Evolutionary conservation across 2,797 vertebrate species (phyloP), one percentile per base, ranked within the genome.

Genomic region (Denticeps clupeoides): DNA sequence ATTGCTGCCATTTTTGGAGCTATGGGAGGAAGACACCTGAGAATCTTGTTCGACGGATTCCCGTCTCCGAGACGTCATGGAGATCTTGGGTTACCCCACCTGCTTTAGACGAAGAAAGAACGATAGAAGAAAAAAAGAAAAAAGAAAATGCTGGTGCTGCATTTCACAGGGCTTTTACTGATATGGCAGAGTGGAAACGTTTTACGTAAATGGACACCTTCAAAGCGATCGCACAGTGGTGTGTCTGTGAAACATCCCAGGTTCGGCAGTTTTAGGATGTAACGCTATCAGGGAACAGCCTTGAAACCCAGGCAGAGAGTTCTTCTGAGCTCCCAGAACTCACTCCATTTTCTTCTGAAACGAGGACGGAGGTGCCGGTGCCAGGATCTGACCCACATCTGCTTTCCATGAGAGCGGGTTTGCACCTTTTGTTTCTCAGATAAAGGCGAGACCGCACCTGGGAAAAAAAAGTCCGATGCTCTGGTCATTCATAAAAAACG

Each of bases 1-100:
- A 16, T 50, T 47, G 47, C 45, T 38, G 4, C 4, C 46, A 50
- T 45, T 52, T 25, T 13, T 32, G 47, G 50, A 49, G 25, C 52
- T 55, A 53, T 41, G 45, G 51, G 49, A 48, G 52, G 45, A 29
- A 58, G 55, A 58, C 57, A 63, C 57, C 43, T 60, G 43, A 8
- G 15, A 47, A 15, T 55, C 47, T 51, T 21, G 28, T 57, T 37
- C 60, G 62, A 45, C 27, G 11, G 41, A 49, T 41, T 56, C 58
- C 32, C 32, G 6, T 43, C 26, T 40, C 33, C 45, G 43, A 46
- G 51, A 42, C 24, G 4, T 26, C 41, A 21, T 7, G 9, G 5
- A 12, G 6, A 24, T 57, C 42, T 53, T 47, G 15, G 45, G 33
- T 62, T 50, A 51, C 58, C n/a, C 52, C 49, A 51, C 45, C 47